Evolutionary conservation across 2,113 vertebrate species (phyloP).

Genomic region (Perca fluviatilis): DNA sequence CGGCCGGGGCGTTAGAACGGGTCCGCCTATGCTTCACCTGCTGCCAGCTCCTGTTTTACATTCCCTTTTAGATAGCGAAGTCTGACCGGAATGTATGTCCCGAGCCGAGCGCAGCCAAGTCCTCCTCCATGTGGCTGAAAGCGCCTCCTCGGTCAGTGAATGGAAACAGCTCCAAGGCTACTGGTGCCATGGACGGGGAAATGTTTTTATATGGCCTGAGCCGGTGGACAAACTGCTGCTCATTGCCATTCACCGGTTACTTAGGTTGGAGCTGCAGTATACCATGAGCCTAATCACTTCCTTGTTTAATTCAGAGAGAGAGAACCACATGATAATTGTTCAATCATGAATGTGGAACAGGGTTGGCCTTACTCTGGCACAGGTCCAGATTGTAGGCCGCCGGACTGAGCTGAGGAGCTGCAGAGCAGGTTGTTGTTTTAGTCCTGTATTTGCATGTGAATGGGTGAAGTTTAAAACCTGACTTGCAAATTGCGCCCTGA

Average conservation of each 20-base stretch:
- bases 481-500: constrained; percentile 57
- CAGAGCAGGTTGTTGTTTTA: constrained; percentile 35
- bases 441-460: constrained; percentile 68
- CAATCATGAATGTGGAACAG: neutral
- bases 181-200: constrained; percentile 49
- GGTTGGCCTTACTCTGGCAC: constrained; percentile 13
- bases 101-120: neutral
- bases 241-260: constrained; percentile 5
- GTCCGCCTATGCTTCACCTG: constrained; percentile 40
- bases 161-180: constrained; percentile 60
- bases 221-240: constrained; percentile 12
- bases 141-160: neutral
- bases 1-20: constrained; percentile 4
- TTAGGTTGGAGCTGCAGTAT: constrained; percentile 1
- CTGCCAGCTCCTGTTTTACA: constrained; percentile 53
- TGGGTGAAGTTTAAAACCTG: constrained; percentile 26
- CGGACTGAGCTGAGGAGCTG: constrained; percentile 5
- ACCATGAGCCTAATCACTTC: neutral
- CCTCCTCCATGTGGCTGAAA: constrained; percentile 9
- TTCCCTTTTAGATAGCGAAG: constrained; percentile 44
- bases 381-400: constrained; percentile 4
- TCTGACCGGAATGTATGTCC: constrained; percentile 24
- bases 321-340: constrained; percentile 2
- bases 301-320: neutral
- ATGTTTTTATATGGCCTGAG: constrained; percentile 39